These are phyloP conservation scores for Eleginops maclovinus DNA, from an alignment of 2,113 vertebrate genomes.

Conservation along the genomic window DNA sequence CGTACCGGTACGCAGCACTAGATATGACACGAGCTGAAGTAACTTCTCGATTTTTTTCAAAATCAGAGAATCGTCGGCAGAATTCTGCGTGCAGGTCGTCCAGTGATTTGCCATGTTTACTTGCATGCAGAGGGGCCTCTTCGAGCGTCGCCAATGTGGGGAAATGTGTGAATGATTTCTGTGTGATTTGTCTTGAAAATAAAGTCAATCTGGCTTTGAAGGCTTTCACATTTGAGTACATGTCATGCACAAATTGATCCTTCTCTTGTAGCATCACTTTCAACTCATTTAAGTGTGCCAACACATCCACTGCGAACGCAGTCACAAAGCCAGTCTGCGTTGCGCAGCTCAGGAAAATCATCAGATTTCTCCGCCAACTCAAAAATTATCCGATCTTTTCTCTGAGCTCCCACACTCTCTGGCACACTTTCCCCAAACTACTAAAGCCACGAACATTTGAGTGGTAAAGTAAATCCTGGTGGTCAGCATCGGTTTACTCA, in stretches of 20 bases:
- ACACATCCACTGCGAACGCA: constrained; percentile 26
- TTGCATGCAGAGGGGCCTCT: neutral
- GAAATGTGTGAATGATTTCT: constrained; percentile 40
- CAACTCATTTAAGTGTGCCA: constrained; percentile 34
- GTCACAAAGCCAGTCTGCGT: constrained; percentile 16
- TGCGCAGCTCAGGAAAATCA: constrained; percentile 23
- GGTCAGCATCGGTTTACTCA: constrained; percentile 10
- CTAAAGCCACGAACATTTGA: constrained; percentile 11
- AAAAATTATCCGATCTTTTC: constrained; percentile 24
- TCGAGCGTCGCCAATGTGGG: constrained; percentile 35
- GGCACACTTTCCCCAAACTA: constrained; percentile 24
- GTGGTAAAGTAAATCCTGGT: constrained; percentile 28
- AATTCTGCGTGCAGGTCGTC: constrained; percentile 48
- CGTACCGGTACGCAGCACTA: too few relatives aligned
- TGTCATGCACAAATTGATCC: constrained; percentile 40
- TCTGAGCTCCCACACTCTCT: constrained; percentile 38
- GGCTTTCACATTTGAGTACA: constrained; percentile 46
- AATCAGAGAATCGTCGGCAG: neutral
- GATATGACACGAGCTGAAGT: constrained; percentile 50
- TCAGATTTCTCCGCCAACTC: neutral
- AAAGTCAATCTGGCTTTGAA: constrained; percentile 55
- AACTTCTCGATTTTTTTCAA: constrained; percentile 15
- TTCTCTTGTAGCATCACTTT: constrained; percentile 36
- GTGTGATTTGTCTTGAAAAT: constrained; percentile 43
- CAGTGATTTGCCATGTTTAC: constrained; percentile 55